These are phyloP conservation scores for Polydrusus pterygomalis DNA, from an alignment of 2,888 invertebrate species.

Conservation along the genomic window DNA sequence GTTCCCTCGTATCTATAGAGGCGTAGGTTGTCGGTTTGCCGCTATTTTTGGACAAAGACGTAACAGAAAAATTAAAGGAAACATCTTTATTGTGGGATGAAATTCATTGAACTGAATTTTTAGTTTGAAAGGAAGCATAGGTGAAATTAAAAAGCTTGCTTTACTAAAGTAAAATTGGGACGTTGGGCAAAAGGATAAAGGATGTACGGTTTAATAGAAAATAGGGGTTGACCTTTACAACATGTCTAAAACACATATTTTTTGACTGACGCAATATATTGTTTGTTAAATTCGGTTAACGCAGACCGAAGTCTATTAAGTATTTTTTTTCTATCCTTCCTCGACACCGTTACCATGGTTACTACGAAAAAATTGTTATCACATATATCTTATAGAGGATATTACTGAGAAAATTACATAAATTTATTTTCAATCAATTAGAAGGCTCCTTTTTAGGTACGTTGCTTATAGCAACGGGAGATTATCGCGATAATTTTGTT, in stretches of 20 bases:
- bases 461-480: too few species aligned
- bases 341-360: too few species aligned
- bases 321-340: too few species aligned
- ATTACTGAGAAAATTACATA: too few species aligned
- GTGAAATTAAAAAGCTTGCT: neutral
- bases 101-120: constrained; percentile 20
- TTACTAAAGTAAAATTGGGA: neutral
- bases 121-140: neutral
- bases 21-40: neutral
- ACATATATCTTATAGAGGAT: too few species aligned
- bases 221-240: neutral
- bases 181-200: neutral
- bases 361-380: too few species aligned
- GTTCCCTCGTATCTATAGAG: neutral
- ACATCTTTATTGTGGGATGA: constrained; percentile 1
- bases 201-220: neutral
- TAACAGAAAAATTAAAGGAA: neutral
- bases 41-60: constrained; percentile 8
- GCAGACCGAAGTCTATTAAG: too few species aligned
- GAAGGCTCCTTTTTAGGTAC: too few species aligned
- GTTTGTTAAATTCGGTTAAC: too few species aligned
- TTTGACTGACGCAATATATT: too few species aligned
- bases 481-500: too few species aligned
- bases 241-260: neutral
- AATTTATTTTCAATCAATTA: too few species aligned